Base-by-base conservation (phyloP, 1,140 invertebrate genomes). In the Leptinotarsa texana region DNA sequence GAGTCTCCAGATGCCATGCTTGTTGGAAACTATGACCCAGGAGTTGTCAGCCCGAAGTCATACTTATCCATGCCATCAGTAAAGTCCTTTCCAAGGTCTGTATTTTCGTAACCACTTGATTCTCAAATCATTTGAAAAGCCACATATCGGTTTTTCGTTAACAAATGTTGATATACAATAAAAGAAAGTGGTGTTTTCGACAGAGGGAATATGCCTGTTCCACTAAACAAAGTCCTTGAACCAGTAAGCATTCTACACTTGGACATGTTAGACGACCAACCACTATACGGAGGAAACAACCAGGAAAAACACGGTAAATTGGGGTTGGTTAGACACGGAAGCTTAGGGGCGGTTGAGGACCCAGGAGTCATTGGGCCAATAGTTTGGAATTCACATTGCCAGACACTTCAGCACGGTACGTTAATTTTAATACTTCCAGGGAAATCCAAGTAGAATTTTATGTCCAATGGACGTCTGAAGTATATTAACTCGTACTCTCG, bases 281-380 rank as follows among this genome's bases (percentile, higher is more conserved):
- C 63, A 73, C 42, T 76, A 73, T 74, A 80, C 11, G 82, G 79
- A 81, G 62, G 74, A 73, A 17, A 74, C 78, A 49, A 73, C 73
- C 47, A 76, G 75, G 24, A 76, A 74, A 77, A 57, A 42, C 72
- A 72, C 3, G 27, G 42, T 13, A 67, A 61, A 22, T 67, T 72
- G 47, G 74, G 18, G 33, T 74, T 82, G n/a, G 86, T 87, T 1
- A 78, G 89, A 21, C 86, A 90, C 51, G 88, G 88, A 24, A 91
- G 90, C 77, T 85, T 89, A 4, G 90, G 90, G 49, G 82, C 85
- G 4, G 79, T 81, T 4, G 90, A 89, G 78, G 93, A 95, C 87
- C 93, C 93, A 1, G 94, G 93, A n/a, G 91, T 94, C n/a, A 88
- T 95, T 27, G 93, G 93, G 0, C 94, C 94, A 0, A 85, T 94